A percentile compares a stretch with the other conserved stretches of the same genome.
Evolutionary conservation across 1,140 invertebrate genomes (phyloP).

Genomic region (Philotrypesis tridentata): DNA sequence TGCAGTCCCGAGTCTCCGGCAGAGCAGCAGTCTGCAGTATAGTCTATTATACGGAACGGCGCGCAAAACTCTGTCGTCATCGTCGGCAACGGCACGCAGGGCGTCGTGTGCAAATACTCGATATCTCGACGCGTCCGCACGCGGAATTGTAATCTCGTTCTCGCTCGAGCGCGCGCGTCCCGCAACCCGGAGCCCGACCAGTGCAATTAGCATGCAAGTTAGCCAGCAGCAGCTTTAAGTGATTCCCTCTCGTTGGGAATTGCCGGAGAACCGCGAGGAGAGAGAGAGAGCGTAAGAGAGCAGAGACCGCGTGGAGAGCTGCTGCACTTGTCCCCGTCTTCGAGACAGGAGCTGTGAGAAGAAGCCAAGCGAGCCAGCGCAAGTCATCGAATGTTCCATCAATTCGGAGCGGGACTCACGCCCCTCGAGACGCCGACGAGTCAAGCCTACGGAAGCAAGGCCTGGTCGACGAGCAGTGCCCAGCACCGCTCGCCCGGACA

Average conservation of each 20-base stretch:
- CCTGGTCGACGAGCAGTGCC: conserved; percentile 20
- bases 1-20: too few relatives aligned
- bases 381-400: conserved; percentile 36
- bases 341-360: not conserved
- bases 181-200: too few relatives aligned
- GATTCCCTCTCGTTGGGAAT: too few relatives aligned
- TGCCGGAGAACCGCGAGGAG: too few relatives aligned
- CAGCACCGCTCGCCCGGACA: conserved; percentile 37
- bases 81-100: not conserved
- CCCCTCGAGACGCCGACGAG: conserved; percentile 10
- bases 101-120: conserved; percentile 46
- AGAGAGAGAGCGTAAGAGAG: not conserved
- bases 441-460: not conserved
- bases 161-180: too few relatives aligned
- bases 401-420: not conserved
- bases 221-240: too few relatives aligned
- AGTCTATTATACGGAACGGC: not conserved
- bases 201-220: too few relatives aligned
- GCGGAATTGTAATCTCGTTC: too few relatives aligned
- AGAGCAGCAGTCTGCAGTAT: too few relatives aligned
- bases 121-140: too few relatives aligned
- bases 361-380: not conserved
- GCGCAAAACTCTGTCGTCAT: conserved; percentile 34
- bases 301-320: not conserved
- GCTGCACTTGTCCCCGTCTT: not conserved